These are phyloP conservation scores for Eupithecia subfuscata DNA, from an alignment of 2,888 invertebrate species.

Conservation along the genomic window DNA sequence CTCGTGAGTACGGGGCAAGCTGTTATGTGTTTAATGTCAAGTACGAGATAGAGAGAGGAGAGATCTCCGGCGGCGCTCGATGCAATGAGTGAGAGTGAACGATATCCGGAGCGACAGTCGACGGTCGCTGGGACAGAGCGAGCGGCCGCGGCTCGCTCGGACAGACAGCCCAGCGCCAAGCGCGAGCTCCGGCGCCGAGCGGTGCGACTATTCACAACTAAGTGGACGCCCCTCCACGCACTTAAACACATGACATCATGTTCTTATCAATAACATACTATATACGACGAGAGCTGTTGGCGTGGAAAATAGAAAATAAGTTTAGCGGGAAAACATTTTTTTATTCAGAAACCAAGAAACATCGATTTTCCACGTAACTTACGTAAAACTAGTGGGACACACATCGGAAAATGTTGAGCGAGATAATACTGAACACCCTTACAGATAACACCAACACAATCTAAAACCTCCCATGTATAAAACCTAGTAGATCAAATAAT, in stretches of 20 bases:
- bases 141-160: conserved; percentile 3
- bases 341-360: conserved; percentile 61
- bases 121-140: conserved; percentile 9
- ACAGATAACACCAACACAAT: conserved; percentile 37
- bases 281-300: conserved; percentile 32
- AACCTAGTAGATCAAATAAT: conserved; percentile 51
- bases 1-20: conserved; percentile 64
- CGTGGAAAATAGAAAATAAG: conserved; percentile 77
- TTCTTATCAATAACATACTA: conserved; percentile 41
- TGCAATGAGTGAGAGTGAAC: conserved; percentile 18
- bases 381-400: conserved; percentile 47
- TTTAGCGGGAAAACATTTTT: conserved; percentile 57
- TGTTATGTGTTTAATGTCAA: conserved; percentile 44
- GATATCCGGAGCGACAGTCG: conserved; percentile 19
- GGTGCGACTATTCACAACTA: conserved; percentile 27
- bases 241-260: conserved; percentile 60
- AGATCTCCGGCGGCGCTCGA: conserved; percentile 19
- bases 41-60: conserved; percentile 37
- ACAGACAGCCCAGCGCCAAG: conserved; percentile 18
- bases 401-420: conserved; percentile 42
- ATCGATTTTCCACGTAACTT: conserved; percentile 67
- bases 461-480: conserved; percentile 51
- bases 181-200: conserved; percentile 15
- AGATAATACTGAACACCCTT: conserved; percentile 42
- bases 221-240: conserved; percentile 52